Percentiles rank a stretch among this genome's conserved stretches.
Conservation (phyloP, 2,113 vertebrate genomes). For the Prionailurus viverrinus region DNA sequence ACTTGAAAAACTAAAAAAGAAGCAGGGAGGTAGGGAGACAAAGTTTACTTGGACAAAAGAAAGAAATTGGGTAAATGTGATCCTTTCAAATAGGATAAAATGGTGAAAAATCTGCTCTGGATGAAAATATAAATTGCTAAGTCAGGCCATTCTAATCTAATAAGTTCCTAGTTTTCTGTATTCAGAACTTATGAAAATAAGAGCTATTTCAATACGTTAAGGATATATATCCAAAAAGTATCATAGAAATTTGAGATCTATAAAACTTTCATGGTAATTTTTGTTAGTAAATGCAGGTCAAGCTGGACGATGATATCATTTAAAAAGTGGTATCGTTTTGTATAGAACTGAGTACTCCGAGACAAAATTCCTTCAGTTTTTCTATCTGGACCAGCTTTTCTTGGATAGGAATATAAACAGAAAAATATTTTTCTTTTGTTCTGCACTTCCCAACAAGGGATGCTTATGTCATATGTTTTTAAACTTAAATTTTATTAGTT, state of each 20-base stretch:
- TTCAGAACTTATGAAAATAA: constrained; percentile 48
- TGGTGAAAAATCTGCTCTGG: background rate
- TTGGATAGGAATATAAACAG: constrained; percentile 13
- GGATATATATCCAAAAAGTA: constrained; percentile 30
- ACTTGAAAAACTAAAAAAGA: background rate
- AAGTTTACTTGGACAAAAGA: background rate
- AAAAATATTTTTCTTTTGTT: background rate
- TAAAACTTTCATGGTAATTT: constrained; percentile 76
- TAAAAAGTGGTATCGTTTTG: constrained; percentile 59
- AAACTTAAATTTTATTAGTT: constrained; percentile 35
- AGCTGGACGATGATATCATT: background rate
- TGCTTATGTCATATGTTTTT: background rate
- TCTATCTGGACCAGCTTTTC: background rate
- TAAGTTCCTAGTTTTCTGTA: constrained; percentile 28
- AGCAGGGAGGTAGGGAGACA: background rate
- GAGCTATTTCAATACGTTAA: constrained; percentile 65
- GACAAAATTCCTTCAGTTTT: constrained; percentile 60
- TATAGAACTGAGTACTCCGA: background rate
- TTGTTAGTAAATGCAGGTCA: constrained; percentile 69
- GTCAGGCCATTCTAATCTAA: background rate
- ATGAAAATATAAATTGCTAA: constrained; percentile 10
- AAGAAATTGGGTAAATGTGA: background rate
- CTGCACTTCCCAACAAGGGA: background rate
- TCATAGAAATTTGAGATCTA: constrained; percentile 53
- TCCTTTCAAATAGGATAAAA: background rate